A percentile compares a stretch with the other conserved stretches of the same genome.
Evolutionary conservation across 2,797 vertebrate genomes (phyloP).

Genomic region (Tadarida brasiliensis): DNA sequence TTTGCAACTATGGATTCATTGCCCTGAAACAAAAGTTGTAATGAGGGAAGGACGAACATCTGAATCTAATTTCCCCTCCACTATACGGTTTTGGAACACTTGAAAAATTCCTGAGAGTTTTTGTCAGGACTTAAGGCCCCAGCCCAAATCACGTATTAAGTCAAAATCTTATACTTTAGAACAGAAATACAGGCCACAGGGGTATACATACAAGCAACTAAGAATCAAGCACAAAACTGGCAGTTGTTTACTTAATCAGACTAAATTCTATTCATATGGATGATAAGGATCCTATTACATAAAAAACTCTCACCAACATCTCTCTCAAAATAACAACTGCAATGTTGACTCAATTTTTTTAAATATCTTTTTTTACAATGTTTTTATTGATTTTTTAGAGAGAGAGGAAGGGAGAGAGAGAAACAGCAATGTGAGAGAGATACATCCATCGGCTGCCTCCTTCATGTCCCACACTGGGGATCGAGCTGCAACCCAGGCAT

Average conservation of each 20-base stretch:
- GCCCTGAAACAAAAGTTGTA: constrained; percentile 86
- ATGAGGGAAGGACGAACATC: constrained; percentile 4
- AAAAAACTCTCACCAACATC: constrained; percentile 49
- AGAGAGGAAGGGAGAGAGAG: too few relatives aligned
- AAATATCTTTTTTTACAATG: background rate
- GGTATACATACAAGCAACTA: constrained; percentile 8
- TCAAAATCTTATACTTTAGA: constrained; percentile 35
- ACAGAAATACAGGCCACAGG: constrained; percentile 18
- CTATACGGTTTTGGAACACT: background rate
- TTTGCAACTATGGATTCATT: constrained; percentile 97
- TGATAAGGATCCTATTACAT: background rate
- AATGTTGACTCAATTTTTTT: constrained; percentile 29
- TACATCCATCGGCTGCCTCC: too few relatives aligned
- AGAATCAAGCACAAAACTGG: constrained; percentile 54
- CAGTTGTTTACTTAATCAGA: constrained; percentile 39
- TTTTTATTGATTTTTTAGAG: too few relatives aligned
- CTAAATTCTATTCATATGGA: constrained; percentile 37
- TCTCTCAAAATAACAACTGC: constrained; percentile 34
- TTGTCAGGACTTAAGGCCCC: background rate
- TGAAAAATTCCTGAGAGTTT: constrained; percentile 52
- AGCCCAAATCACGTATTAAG: constrained; percentile 18
- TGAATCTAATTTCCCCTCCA: constrained; percentile 20
- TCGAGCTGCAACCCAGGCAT: too few relatives aligned
- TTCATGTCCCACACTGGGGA: too few relatives aligned
- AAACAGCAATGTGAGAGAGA: too few relatives aligned